Evolutionary conservation across 2,797 vertebrate genomes (phyloP), one percentile per base, ranked within the genome.

Genomic region (Prunella strophiata): DNA sequence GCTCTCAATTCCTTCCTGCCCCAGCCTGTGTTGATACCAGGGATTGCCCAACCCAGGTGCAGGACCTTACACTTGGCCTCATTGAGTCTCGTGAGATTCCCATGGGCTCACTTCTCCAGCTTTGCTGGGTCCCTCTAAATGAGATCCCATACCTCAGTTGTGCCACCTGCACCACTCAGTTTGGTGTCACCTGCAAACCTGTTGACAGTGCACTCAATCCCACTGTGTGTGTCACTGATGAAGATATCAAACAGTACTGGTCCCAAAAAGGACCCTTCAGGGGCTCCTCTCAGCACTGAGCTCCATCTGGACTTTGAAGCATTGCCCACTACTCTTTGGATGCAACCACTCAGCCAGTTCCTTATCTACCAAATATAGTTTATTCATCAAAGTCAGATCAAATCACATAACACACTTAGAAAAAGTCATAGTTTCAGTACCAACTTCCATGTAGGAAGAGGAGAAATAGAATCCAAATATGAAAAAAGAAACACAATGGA

Each of bases 271-370:
- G 59, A 78, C 8, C 16, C 16, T 18, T 18, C 23, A 67, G 25
- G 30, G 59, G 21, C n/a, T 18, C 18, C 0, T 1, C 30, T 62
- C 0, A 2, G 50, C 73, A 22, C 4, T 16, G 26, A 58, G 27
- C 38, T 74, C 43, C 2, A 0, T 57, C 61, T 47, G 43, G 55
- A 25, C 30, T 32, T 34, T 11, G 50, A 40, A 18, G 23, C 36
- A 34, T 10, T 83, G 30, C 29, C 22, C 50, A 27, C 36, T 55
- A 13, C 16, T 9, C 13, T 48, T 15, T 50, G 29, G 25, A 62
- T 68, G 9, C 9, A 19, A 18, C 18, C 18, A 62, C 19, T 72
- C 42, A 50, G 13, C 12, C 68, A n/a, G 11, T 47, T 74, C 57
- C 57, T 74, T 48, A 63, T 26, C 32, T 30, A 74, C 32, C 10